Percentiles rank a stretch among this genome's conserved stretches.
Conservation (phyloP, 2,113 vertebrate species). For the Pangasianodon hypophthalmus region DNA sequence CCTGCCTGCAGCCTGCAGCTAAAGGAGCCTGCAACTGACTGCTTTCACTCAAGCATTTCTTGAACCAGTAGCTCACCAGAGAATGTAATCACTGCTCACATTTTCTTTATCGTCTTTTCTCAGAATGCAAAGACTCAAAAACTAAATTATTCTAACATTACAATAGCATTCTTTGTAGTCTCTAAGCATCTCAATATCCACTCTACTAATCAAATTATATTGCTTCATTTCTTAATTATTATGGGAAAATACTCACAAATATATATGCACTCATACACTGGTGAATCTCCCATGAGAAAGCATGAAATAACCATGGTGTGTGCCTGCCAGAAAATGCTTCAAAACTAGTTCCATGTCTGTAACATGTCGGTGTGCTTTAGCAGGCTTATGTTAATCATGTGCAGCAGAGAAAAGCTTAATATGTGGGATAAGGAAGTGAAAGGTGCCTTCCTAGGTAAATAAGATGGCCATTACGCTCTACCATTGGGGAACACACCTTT, state of each 20-base stretch:
- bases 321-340: too few relatives aligned
- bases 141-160: not conserved
- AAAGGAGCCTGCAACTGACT: not conserved
- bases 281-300: not conserved
- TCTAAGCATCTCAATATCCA: too few relatives aligned
- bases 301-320: too few relatives aligned
- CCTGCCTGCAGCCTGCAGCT: not conserved
- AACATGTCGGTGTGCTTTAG: not conserved
- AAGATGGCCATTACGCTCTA: not conserved
- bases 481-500: not conserved
- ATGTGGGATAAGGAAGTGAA: not conserved
- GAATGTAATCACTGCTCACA: not conserved
- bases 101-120: not conserved
- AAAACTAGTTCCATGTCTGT: not conserved
- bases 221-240: too few relatives aligned
- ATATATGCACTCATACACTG: too few relatives aligned
- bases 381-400: not conserved
- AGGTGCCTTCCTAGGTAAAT: not conserved
- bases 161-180: not conserved
- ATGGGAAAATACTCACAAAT: not conserved
- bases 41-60: not conserved
- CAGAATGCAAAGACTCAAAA: not conserved
- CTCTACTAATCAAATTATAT: too few relatives aligned
- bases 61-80: not conserved
- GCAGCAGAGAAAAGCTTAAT: not conserved